Base-by-base conservation (phyloP, 2,888 invertebrate genomes). In the Caenorhabditis imperialis region DNA sequence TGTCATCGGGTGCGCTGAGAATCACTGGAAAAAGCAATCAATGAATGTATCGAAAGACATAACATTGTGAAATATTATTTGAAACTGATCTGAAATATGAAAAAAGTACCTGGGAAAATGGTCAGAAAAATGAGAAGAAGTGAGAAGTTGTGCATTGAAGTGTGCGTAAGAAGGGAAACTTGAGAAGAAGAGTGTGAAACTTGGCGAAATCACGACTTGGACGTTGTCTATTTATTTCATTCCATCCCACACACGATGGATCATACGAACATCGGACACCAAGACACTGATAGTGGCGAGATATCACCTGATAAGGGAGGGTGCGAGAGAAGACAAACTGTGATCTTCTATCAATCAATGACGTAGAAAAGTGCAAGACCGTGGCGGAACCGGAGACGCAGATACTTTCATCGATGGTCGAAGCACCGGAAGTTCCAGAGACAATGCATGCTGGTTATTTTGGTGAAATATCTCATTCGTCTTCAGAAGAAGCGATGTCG, bases 331-430 rank as follows among this genome's bases (percentile, higher is more conserved):
- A 57, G 57, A 57, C 51, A 57, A 67, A 67, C 67, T 57, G 57
- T 58, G 67, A 58, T 67, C 67, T 67, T 57, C 67, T 57, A 67
- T 67, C 51, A 67, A 67, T 57, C 67, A 67, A 67, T 67, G 67
- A 67, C 67, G 67, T 51, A 50, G 57, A 57, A 57, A 33, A 57
- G 57, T 50, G 12, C 57, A 48, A 67, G 42, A 57, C 6, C 33
- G 25, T 25, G 14, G 51, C 25, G 20, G 37, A 51, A 23, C 25
- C 18, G 35, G 57, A 67, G 67, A 57, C 40, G 51, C 33, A 57
- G 67, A 44, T 44, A 57, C 44, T 57, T 18, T 53, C 27, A 45
- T 51, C 62, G 42, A 54, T 63, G 48, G 48, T 67, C 67, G 18
- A 44, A 55, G 67, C 67, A 67, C 67, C 67, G 67, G 67, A 67